These are phyloP conservation scores for Tethea ocularis DNA, from an alignment of 2,888 invertebrate genomes.

Conservation along the genomic window DNA sequence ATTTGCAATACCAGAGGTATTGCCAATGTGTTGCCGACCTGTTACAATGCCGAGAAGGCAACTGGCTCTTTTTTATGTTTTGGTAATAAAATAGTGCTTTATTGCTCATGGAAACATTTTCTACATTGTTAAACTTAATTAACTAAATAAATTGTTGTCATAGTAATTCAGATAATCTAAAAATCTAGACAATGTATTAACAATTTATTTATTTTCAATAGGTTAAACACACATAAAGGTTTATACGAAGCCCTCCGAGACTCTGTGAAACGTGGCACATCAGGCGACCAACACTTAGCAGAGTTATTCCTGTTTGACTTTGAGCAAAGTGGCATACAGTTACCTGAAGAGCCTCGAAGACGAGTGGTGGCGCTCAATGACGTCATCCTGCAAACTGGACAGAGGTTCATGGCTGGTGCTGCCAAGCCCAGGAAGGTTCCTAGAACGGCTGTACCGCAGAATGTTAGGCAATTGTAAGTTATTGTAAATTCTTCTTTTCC, in stretches of 20 bases:
- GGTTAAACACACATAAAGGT: conserved; percentile 94
- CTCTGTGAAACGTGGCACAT: conserved; percentile 89
- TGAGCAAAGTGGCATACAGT: conserved; percentile 98
- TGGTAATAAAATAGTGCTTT: no score
- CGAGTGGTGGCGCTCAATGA: conserved; percentile 94
- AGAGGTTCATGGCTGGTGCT: conserved; percentile 91
- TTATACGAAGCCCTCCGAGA: conserved; percentile 90
- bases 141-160: no score
- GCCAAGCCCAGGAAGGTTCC: conserved; percentile 87
- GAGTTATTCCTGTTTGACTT: conserved; percentile 97
- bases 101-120: no score
- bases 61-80: no score
- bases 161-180: no score
- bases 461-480: conserved; percentile 89
- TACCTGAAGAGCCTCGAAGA: conserved; percentile 88
- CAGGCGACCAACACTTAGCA: conserved; percentile 93
- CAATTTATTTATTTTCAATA: conserved; percentile 58
- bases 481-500: not conserved
- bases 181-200: not conserved
- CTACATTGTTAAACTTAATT: no score
- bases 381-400: conserved; percentile 91
- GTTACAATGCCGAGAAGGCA: no score
- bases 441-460: conserved; percentile 86
- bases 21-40: no score
- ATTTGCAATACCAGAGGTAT: no score